Evolutionary conservation across 2,888 invertebrate genomes (phyloP).

Genomic region (Synergus itoensis): DNA sequence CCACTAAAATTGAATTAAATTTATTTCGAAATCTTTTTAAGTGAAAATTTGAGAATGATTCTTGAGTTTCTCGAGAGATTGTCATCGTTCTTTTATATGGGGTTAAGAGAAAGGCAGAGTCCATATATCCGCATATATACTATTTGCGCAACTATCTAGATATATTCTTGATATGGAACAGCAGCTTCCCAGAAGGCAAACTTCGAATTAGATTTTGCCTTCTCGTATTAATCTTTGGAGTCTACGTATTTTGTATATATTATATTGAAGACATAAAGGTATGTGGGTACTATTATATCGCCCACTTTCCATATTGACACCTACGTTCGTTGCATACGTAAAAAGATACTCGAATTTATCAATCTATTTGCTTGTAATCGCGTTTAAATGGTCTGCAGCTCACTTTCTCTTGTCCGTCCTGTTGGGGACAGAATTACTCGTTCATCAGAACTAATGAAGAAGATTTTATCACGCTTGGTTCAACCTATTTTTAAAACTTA

Average conservation of each 20-base stretch:
- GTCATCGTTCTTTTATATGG: conserved; percentile 14
- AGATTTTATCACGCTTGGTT: conserved; percentile 9
- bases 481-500: not conserved
- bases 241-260: not conserved
- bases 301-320: not conserved
- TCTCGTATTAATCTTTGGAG: not conserved
- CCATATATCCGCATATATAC: conserved; percentile 7
- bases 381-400: not conserved
- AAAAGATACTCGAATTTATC: not conserved
- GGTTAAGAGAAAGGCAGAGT: conserved; percentile 33
- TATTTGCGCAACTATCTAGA: conserved; percentile 35
- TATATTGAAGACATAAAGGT: not conserved
- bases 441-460: conserved; percentile 5
- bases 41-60: not conserved
- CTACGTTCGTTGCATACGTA: not conserved
- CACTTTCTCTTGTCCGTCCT: not conserved
- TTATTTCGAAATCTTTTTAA: not conserved
- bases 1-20: not conserved
- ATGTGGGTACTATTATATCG: not conserved
- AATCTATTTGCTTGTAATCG: conserved; percentile 6
- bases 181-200: conserved; percentile 20
- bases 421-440: not conserved
- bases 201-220: not conserved
- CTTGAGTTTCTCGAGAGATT: not conserved
- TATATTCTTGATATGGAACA: conserved; percentile 37